Base-by-base conservation (phyloP, 1,140 invertebrate genomes). In the Drosophila lacteicornis region DNA sequence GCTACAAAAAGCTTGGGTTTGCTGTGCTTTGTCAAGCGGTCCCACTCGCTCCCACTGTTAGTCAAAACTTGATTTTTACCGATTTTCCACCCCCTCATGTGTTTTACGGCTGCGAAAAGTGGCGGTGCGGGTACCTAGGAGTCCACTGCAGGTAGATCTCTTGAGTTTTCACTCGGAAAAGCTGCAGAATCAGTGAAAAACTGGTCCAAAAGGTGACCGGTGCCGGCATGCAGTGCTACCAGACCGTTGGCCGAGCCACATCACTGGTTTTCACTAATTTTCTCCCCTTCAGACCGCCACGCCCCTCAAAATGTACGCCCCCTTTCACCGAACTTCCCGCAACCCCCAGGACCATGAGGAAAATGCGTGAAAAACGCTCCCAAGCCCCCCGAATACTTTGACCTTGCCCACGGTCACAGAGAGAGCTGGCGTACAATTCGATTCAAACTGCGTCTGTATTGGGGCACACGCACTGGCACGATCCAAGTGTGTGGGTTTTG, bases 341-440 rank as follows among this genome's bases (percentile, higher is more conserved):
- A n/a, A 3, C 36, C 19, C 13, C 3, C 53, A 6, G 25, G 5
- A 11, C 17, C 8, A 5, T 7, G 13, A 9, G 19, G 51, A n/a
- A 40, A 56, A 56, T 56, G 36, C 19, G 36, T 56, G 53, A 40
- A 56, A 53, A 56, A 22, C 33, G 9, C 53, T n/a, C 4, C 19
- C 8, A n/a, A 25, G 36, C 13, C 36, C n/a, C 40, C 13, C 8
- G 19, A 22, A 56, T 40, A n/a, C 15, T 56, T 56, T 56, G 53
- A 56, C 53, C 53, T 56, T 56, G 53, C 40, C 53, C 53, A 56
- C 53, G 53, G 53, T 56, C 53, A 56, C 53, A 15, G 53, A 40
- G 53, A 55, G 51, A 56, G 53, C 36, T 56, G 36, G 36, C 53
- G 13, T 56, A 56, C 36, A 36, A 40, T 56, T 25, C 36, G 36